These are phyloP conservation scores for Todiramphus saurophagus DNA, from an alignment of 2,113 vertebrate genomes.

Conservation along the genomic window DNA sequence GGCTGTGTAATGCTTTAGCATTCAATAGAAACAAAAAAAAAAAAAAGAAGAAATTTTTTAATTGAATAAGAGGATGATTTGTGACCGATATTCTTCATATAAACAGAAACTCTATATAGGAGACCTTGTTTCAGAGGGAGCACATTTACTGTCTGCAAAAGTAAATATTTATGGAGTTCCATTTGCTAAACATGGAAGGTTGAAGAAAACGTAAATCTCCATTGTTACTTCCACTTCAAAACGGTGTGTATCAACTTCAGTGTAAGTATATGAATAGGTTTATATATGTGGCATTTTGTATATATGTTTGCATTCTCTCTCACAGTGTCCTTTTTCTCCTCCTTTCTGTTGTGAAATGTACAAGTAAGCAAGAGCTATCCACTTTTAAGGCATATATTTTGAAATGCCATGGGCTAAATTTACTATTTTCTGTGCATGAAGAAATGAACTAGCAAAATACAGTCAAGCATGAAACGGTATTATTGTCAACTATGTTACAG, in stretches of 20 bases:
- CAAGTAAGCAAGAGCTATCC: neutral
- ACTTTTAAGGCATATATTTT: neutral
- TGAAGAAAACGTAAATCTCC: neutral
- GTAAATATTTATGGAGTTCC: neutral
- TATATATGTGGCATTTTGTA: neutral
- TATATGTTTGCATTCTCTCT: neutral
- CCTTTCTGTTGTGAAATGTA: neutral
- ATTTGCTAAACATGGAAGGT: neutral
- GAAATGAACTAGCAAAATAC: neutral
- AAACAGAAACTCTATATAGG: neutral
- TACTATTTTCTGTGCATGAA: neutral
- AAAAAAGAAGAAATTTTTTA: neutral
- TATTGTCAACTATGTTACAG: neutral
- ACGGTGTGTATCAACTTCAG: neutral
- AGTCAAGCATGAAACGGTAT: neutral
- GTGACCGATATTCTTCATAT: neutral
- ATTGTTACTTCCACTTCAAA: neutral
- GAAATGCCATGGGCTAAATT: neutral
- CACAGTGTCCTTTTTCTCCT: neutral
- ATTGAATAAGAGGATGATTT: neutral
- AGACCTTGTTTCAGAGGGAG: neutral
- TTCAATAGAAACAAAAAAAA: neutral
- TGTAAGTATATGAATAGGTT: neutral
- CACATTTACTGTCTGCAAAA: neutral
- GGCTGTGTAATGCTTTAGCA: neutral